Conservation (phyloP, 2,888 invertebrate genomes). For the Atherix ibis region DNA sequence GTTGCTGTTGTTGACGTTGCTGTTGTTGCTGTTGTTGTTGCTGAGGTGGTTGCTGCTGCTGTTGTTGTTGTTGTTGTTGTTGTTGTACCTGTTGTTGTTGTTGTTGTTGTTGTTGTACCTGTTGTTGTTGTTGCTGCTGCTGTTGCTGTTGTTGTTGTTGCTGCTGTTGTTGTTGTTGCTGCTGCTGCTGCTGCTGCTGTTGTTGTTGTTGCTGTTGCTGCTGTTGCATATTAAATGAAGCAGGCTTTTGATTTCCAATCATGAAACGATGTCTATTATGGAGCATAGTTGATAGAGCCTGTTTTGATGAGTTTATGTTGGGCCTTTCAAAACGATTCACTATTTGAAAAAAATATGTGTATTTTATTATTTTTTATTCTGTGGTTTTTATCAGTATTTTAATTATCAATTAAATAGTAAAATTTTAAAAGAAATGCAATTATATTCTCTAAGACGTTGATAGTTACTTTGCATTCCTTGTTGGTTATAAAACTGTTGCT, state of each 20-base stretch:
- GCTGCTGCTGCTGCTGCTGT: slow-evolving; percentile 29
- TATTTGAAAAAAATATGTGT: slow-evolving; percentile 10
- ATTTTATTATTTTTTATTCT: too few species aligned
- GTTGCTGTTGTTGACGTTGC: too few species aligned
- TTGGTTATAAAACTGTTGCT: slow-evolving; percentile 24
- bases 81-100: too few species aligned
- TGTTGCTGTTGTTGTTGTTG: slow-evolving; percentile 25
- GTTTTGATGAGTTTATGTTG: slow-evolving; percentile 57
- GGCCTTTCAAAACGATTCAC: slow-evolving; percentile 34
- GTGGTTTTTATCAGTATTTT: too few species aligned
- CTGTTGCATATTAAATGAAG: slow-evolving; percentile 21
- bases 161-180: slow-evolving; percentile 27
- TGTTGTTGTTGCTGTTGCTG: slow-evolving; percentile 25
- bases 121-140: slow-evolving; percentile 15
- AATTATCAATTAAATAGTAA: too few species aligned
- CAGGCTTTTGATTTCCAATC: slow-evolving; percentile 26
- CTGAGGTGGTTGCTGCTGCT: too few species aligned
- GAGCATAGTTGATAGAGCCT: slow-evolving; percentile 73
- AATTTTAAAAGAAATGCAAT: too few species aligned
- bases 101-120: too few species aligned
- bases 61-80: too few species aligned
- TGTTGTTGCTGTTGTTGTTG: too few species aligned
- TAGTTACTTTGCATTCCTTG: slow-evolving; percentile 26
- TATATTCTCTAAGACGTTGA: too few species aligned
- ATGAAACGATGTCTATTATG: slow-evolving; percentile 50